These are phyloP conservation scores for Pantherophis guttatus DNA, from an alignment of 2,113 vertebrate species.

Conservation along the genomic window DNA sequence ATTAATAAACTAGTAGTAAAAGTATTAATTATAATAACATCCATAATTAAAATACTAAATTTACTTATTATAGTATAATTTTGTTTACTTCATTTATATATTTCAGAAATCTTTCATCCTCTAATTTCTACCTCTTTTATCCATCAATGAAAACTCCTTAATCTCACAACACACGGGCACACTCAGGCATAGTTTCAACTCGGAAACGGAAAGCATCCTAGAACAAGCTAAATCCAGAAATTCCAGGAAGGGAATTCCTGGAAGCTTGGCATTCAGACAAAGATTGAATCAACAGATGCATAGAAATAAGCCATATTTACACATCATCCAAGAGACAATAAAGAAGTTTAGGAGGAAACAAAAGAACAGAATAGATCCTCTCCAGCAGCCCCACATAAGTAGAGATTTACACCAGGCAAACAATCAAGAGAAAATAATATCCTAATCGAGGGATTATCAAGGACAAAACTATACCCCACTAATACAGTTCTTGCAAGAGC, in stretches of 20 bases:
- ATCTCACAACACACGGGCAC: neutral
- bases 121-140: no score
- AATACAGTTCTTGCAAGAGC: neutral
- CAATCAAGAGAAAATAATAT: neutral
- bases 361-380: neutral
- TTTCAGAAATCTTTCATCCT: no score
- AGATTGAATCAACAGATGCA: neutral
- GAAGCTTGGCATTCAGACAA: neutral
- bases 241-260: neutral
- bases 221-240: neutral
- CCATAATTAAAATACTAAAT: no score
- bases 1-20: no score
- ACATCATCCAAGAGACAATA: neutral
- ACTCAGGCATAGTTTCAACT: neutral
- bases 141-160: neutral
- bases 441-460: neutral
- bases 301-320: neutral
- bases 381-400: neutral
- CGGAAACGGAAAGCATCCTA: neutral
- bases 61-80: no score
- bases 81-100: no score
- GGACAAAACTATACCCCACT: neutral
- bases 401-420: neutral
- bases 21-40: no score
- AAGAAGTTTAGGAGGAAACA: neutral